Percentiles rank a stretch among this genome's conserved stretches.
phyloP scores from a whole-genome alignment of 2,797 vertebrate species.

The Phoebastria nigripes region DNA sequence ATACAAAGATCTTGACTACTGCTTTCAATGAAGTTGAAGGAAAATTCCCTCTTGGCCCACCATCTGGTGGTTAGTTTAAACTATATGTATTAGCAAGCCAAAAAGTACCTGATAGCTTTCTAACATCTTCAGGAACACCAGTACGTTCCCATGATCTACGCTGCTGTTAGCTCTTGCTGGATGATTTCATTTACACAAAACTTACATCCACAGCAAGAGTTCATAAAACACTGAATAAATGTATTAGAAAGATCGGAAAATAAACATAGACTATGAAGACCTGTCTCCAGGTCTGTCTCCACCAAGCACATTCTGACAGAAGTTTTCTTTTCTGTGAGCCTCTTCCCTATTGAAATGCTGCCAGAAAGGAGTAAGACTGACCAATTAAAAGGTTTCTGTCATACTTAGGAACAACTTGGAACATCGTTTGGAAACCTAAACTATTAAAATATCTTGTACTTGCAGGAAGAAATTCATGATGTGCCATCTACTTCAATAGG shows the following conservation, averaged over 20 bases:
- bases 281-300: neutral
- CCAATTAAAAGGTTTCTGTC: neutral
- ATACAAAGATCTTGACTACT: neutral
- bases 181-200: neutral
- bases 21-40: neutral
- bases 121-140: neutral
- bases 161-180: neutral
- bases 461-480: neutral
- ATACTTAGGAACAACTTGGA: neutral
- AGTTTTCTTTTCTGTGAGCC: neutral
- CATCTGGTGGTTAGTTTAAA: neutral
- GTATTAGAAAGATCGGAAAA: constrained; percentile 4
- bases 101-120: neutral
- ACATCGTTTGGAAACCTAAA: neutral
- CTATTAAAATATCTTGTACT: neutral
- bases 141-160: neutral
- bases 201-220: neutral
- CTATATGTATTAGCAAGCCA: neutral
- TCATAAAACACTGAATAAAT: constrained; percentile 22
- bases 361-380: neutral
- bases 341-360: neutral
- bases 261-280: neutral
- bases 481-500: neutral
- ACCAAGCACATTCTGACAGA: neutral
- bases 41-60: neutral